Conservation (phyloP, 1,140 invertebrate species). For the Adelges cooleyi region DNA sequence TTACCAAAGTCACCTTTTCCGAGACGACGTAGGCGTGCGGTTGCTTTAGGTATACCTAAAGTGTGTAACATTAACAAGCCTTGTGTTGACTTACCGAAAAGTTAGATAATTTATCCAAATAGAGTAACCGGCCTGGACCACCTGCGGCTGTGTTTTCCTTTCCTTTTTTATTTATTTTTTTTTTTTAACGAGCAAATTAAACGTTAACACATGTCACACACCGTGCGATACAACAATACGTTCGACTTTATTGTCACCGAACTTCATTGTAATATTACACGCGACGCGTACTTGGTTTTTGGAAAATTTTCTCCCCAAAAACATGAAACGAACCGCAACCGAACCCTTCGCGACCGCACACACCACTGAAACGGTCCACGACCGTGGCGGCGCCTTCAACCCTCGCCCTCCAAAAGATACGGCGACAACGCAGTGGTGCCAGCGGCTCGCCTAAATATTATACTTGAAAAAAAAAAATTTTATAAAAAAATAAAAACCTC, state of each 20-base stretch:
- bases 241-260: not conserved
- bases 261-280: not conserved
- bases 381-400: not conserved
- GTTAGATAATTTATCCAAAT: too few relatives aligned
- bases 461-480: too few relatives aligned
- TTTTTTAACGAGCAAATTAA: not conserved
- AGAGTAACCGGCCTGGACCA: too few relatives aligned
- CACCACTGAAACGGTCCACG: slow-evolving; percentile 20
- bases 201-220: not conserved
- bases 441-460: too few relatives aligned
- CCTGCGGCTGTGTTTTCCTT: too few relatives aligned
- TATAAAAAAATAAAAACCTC: too few relatives aligned
- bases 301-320: not conserved
- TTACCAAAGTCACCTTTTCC: too few relatives aligned
- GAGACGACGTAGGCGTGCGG: too few relatives aligned
- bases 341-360: slow-evolving; percentile 13
- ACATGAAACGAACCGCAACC: not conserved
- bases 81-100: too few relatives aligned
- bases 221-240: not conserved
- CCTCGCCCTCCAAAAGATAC: not conserved
- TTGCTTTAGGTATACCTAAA: too few relatives aligned
- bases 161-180: too few relatives aligned
- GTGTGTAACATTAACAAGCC: too few relatives aligned
- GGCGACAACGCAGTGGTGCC: not conserved
- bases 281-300: not conserved